Percentiles rank a stretch among this genome's conserved stretches.
These are phyloP conservation scores for Cebuella pygmaea DNA, from an alignment of 2,797 vertebrate species.

Conservation along the genomic window DNA sequence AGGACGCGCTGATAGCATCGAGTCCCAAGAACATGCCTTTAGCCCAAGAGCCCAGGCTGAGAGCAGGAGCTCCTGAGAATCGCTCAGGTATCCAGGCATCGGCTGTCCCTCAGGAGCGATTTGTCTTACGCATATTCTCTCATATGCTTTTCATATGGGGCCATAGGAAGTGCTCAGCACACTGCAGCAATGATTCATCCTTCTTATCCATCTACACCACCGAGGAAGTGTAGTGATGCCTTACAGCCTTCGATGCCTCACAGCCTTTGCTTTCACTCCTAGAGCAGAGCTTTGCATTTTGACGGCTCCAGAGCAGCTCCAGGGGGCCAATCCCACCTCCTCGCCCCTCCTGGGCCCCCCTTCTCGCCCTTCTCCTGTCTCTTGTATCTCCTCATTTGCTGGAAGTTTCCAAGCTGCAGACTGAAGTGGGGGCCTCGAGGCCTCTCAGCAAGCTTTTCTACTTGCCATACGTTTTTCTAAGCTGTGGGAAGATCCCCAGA, in stretches of 20 bases:
- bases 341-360: fast-evolving
- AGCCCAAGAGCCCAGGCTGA: not conserved
- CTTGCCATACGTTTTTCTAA: fast-evolving
- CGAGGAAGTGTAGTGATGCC: fast-evolving
- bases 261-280: fast-evolving
- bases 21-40: not conserved
- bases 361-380: too few relatives aligned
- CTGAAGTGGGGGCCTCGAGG: not conserved
- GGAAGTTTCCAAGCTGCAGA: not conserved
- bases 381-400: fast-evolving
- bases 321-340: fast-evolving
- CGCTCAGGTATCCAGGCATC: fast-evolving
- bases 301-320: too few relatives aligned
- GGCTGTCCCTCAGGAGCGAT: fast-evolving
- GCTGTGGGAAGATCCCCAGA: not conserved
- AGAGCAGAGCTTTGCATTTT: fast-evolving
- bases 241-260: fast-evolving
- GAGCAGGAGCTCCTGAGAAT: not conserved
- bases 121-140: fast-evolving
- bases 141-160: not conserved
- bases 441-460: fast-evolving
- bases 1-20: fast-evolving
- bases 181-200: too few relatives aligned
- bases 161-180: too few relatives aligned
- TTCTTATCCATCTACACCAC: not conserved